These are phyloP conservation scores for Bufo gargarizans DNA, from an alignment of 2,113 vertebrate species.

Conservation along the genomic window DNA sequence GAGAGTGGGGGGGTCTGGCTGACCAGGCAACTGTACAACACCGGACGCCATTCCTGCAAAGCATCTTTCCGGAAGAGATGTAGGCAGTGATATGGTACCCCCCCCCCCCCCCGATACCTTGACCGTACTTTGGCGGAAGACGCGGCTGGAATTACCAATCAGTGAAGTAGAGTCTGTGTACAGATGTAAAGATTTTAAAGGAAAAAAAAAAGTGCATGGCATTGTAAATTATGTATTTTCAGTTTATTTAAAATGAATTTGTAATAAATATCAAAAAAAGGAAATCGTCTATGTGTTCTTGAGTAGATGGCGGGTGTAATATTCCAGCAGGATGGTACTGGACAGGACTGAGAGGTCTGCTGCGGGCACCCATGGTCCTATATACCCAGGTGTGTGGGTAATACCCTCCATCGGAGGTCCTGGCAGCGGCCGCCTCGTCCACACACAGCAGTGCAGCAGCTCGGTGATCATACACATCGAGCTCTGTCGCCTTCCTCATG, in stretches of 20 bases:
- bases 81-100: not conserved
- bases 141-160: too few species aligned
- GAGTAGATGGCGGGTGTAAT: not conserved
- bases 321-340: too few species aligned
- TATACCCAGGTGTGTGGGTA: not conserved
- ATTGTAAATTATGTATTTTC: conserved; percentile 35
- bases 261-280: conserved; percentile 38
- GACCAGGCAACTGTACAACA: too few species aligned
- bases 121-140: not conserved
- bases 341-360: too few species aligned
- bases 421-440: not conserved
- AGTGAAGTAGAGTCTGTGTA: not conserved
- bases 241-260: conserved; percentile 19
- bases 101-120: too few species aligned
- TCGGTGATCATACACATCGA: not conserved
- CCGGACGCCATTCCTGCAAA: not conserved
- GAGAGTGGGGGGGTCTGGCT: too few species aligned
- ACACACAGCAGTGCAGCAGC: not conserved
- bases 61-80: not conserved
- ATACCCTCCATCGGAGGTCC: not conserved
- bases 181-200: not conserved
- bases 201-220: not conserved
- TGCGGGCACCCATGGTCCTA: too few species aligned
- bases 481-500: conserved; percentile 20
- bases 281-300: not conserved